Percentiles rank a stretch among this genome's conserved stretches.
These are phyloP conservation scores for Macrotrachela quadricornifera DNA, from an alignment of 1,140 invertebrate species.

Conservation along the genomic window DNA sequence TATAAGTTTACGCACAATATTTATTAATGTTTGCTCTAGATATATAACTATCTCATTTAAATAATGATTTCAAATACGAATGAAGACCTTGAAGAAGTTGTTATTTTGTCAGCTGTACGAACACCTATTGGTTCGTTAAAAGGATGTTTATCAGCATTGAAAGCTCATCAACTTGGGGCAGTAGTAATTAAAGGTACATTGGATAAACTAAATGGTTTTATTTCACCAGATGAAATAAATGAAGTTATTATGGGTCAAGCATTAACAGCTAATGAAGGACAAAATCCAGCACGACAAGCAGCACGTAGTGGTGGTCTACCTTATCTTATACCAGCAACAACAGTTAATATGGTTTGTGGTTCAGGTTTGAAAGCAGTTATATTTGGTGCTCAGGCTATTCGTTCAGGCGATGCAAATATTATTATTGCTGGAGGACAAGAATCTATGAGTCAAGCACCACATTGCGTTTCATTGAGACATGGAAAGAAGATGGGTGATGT, in stretches of 20 bases:
- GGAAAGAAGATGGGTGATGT: conserved; percentile 48
- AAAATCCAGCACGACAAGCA: conserved; percentile 64
- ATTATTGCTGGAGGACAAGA: conserved; percentile 64
- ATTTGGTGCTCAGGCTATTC: conserved; percentile 47
- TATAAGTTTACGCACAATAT: too few species aligned
- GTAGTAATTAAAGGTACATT: conserved; percentile 52
- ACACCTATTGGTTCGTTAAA: conserved; percentile 51
- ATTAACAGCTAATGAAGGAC: conserved; percentile 36
- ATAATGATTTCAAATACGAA: too few species aligned
- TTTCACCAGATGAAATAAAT: conserved; percentile 39
- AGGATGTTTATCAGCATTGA: conserved; percentile 44
- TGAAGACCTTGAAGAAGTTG: conserved; percentile 27
- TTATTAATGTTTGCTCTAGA: too few species aligned
- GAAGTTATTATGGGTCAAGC: conserved; percentile 73
- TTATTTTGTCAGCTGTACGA: conserved; percentile 42
- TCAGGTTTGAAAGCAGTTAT: conserved; percentile 56
- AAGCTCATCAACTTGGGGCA: conserved; percentile 49
- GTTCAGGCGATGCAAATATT: conserved; percentile 43
- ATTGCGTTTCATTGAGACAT: conserved; percentile 42
- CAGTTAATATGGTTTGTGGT: conserved; percentile 65
- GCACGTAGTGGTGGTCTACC: conserved; percentile 54
- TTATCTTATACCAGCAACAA: conserved; percentile 44
- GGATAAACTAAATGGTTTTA: background rate
- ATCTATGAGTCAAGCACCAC: conserved; percentile 56
- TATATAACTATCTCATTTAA: too few species aligned